Base-by-base conservation (phyloP, 2,797 vertebrate species). In the Helostoma temminkii region DNA sequence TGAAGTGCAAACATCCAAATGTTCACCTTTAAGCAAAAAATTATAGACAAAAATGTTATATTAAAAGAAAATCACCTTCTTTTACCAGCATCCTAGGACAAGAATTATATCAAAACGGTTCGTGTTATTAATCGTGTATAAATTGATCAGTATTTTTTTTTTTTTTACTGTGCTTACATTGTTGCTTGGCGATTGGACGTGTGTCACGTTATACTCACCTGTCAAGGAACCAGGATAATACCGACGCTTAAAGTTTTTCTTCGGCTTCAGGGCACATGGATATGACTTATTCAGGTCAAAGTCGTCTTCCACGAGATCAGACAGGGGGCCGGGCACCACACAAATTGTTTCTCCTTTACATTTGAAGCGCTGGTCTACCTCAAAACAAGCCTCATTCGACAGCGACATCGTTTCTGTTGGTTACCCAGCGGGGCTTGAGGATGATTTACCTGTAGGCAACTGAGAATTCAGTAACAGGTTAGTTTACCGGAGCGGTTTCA, bases 251-350 rank as follows among this genome's bases (percentile, higher is more conserved):
- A 72, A 1, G 65, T 52, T 90, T 66, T 71, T 94, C 52, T 90
- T 91, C 2, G 85, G 85, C 55, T 66, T 93, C 18, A n/a, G 85
- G 7, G 81, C 81, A 26, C 78, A 84, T 1, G 94, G 93, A 36
- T 88, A 93, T 9, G 94, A 94, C 61, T 88, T 93, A 45, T 91
- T 95, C 10, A 93, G 74, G 58, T 86, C 78, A 41, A 92, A 89
- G 21, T 90, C 58, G 14, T 78, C 74, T 2, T 88, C 87, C 71
- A 77, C 42, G 15, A 53, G 2, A 24, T 63, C 75, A 7, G 57
- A 55, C 16, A 61, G 45, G 39, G 78, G 53, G 49, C 81, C 72
- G 6, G 79, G 74, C 42, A 85, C 65, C 42, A 66, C 85, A 68
- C 88, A 91, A 21, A 93, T 83, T 7, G 86, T 87, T 36, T 84